Evolutionary conservation across 2,113 vertebrate species (phyloP), one percentile per base, ranked within the genome.

Genomic region (Beaufortia kweichowensis): DNA sequence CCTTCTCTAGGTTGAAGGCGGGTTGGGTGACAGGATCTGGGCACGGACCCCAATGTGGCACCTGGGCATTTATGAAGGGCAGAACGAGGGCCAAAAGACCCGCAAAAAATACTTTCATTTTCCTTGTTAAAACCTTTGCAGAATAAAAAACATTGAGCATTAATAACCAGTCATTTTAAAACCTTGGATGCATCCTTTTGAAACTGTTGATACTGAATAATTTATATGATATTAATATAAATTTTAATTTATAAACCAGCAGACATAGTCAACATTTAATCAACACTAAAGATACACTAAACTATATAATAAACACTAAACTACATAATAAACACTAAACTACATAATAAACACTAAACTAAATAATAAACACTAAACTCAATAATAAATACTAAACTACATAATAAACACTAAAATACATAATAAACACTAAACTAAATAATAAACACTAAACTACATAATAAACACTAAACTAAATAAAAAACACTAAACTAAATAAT

Each of bases 1-100:
- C 96, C 95, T 94, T 93, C 82, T 89, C 86, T 6, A 95, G 83
- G 29, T 85, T 85, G 0, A 98, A 98, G 29, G 88, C 76, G 19
- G 91, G 81, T 81, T 98, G 94, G 68, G 95, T 94, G 0, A 88
- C 66, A 1, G 94, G 95, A 7, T 91, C 89, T 2, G 94, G 94
- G 82, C 96, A 98, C 0, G 87, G 90, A 31, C 95, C 95, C 83
- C 94, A 85, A 26, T 94, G 94, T 33, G 95, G 94, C 0, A 91
- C 88, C 75, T 97, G 96, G 61, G 91, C 92, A 46, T 74, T 67
- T 43, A 87, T 77, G 31, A 90, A 31, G 1, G 85, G 80, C 57
- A 89, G 28, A 53, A 88, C 4, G 39, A 89, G 60, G 1, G 53
- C 75, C 53, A 89, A 64, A 17, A 81, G 63, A 57, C 89, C 33